Base-by-base conservation (phyloP, 23 tunicate genomes). In the Phallusia fumigata region DNA sequence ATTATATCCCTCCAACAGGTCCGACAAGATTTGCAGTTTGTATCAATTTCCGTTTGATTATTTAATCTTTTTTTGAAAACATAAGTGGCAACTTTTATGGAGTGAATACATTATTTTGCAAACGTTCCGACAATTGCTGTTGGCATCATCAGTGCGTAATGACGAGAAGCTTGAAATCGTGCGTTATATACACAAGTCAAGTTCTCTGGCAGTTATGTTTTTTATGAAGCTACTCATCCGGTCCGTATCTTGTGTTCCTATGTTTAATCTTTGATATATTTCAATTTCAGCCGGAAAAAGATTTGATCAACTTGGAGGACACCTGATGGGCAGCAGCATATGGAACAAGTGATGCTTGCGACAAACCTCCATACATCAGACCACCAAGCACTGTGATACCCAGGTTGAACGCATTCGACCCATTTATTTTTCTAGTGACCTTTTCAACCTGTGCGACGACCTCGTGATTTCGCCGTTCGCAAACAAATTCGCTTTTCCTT, bases 241-340 rank as follows among this genome's bases (percentile, higher is more conserved):
- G n/a, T n/a, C n/a, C n/a, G n/a, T n/a, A n/a, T n/a, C n/a, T n/a
- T n/a, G n/a, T n/a, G n/a, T n/a, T n/a, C n/a, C n/a, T n/a, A 15
- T 51, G 58, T 51, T 51, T 51, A 18, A 13, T 13, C 18, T 24
- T 24, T 58, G 1, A 58, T 58, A 58, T 58, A 6, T 58, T 58
- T 21, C 26, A 58, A 52, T 77, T 12, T 84, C 87, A 92, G 97
- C 97, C 97, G 49, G 91, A 92, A 77, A 76, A 76, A 53, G 97
- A 92, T 84, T 85, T 92, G 64, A 92, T 92, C 78, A 92, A 92
- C 52, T 51, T 92, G 81, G 86, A 92, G 24, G 97, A 92, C 80
- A 31, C 88, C 19, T 86, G 90, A 92, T 79, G 32, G 31, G 31
- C 2, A 35, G 31, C 31, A 58, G 26, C 28, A 22, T 58, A 58